Base-by-base conservation (phyloP, 1,140 invertebrate species). In the Hypsibius dujardini region DNA sequence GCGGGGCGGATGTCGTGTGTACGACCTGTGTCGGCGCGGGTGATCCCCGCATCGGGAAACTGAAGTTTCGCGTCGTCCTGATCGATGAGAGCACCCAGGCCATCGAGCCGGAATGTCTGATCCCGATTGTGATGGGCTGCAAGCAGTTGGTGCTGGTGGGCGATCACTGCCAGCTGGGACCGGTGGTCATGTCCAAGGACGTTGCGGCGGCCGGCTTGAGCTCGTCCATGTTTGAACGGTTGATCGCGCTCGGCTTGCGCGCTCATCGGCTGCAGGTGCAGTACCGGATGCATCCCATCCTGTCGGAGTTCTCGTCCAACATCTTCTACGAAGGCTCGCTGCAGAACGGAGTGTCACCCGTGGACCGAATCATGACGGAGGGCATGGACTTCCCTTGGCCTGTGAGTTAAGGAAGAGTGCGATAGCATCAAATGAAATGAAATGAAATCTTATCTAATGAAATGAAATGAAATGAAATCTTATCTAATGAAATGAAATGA, bases 171-270 rank as follows among this genome's bases (percentile, higher is more conserved):
- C 95, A 99, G 80, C 82, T 98, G 46, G 94, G 95, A 0, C 95
- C 95, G 0, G 94, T 98, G 0, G 94, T 98, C 0, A 98, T 98
- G 94, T 98, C 95, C 80, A 99, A 99, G 79, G 97, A 98, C 79
- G 95, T 96, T 0, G 92, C 94, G 0, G 85, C 90, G 70, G 95
- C 95, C 46, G 96, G 96, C 0, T 84, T 99, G 1, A 94, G 92
- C 0, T 95, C 98, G 79, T 97, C 93, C 15, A 82, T 99, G 2
- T 99, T 99, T 80, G 96, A 99, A 78, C 83, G 96, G 15, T 82
- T 99, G 0, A 95, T 99, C 0, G 91, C 98, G 0, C 82, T 99
- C 1, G 93, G 94, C 7, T 96, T 96, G 73, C 83, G 92, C 60
- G 94, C 94, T 0, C 92, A 96, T 79, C 85, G 94, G 1, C 81